phyloP scores from a whole-genome alignment of 2,797 vertebrate species.

The Manis crassicaudata region DNA sequence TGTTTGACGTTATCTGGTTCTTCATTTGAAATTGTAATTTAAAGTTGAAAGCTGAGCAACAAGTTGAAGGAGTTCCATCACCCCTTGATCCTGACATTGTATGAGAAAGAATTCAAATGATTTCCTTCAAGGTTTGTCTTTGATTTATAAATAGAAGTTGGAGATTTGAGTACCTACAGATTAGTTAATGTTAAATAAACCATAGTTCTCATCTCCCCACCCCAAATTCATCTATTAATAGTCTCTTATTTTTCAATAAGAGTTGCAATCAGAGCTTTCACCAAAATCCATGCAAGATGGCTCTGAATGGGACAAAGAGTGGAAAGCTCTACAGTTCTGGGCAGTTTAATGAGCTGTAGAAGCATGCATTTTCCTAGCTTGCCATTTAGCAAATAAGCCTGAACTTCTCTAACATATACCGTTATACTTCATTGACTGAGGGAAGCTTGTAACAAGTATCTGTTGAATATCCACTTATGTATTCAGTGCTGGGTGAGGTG shows the following conservation, averaged over 20 bases:
- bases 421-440: background rate
- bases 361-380: background rate
- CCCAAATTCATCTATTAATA: background rate
- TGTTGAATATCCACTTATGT: background rate
- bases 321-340: background rate
- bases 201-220: background rate
- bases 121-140: background rate
- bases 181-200: background rate
- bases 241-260: constrained; percentile 31
- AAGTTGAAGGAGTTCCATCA: background rate
- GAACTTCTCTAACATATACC: background rate
- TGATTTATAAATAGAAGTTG: constrained; percentile 23
- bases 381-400: background rate
- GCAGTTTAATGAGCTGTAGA: background rate
- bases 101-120: background rate
- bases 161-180: background rate
- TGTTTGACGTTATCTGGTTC: background rate
- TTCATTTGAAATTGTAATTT: constrained; percentile 10
- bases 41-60: constrained; percentile 23
- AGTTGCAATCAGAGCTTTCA: background rate
- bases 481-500: background rate
- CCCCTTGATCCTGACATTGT: background rate
- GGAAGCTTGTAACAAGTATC: constrained; percentile 7
- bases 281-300: background rate
- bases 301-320: background rate